These are phyloP conservation scores for Watsonalla cultraria DNA, from an alignment of 2,888 invertebrate species.

Conservation along the genomic window DNA sequence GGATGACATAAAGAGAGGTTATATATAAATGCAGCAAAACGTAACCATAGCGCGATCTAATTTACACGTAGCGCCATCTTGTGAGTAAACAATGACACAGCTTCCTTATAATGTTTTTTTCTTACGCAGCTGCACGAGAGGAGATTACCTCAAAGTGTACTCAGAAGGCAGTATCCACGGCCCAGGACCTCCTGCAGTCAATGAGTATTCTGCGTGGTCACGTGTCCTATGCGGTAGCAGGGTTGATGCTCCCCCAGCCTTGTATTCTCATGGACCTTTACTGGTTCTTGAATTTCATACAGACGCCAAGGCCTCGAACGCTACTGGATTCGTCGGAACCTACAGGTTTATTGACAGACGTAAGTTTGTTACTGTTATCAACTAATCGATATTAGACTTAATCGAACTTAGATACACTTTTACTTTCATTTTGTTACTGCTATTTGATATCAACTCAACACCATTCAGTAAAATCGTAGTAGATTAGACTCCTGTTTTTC, in stretches of 20 bases:
- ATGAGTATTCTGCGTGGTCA: constrained; percentile 88
- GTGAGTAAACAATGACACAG: too few relatives aligned
- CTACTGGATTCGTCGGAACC: constrained; percentile 85
- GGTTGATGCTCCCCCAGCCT: constrained; percentile 83
- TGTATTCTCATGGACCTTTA: constrained; percentile 86
- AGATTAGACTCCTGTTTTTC: too few relatives aligned
- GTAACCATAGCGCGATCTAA: too few relatives aligned
- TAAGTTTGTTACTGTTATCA: constrained; percentile 63
- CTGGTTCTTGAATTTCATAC: constrained; percentile 86
- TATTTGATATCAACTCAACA: too few relatives aligned
- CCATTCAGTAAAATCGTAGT: too few relatives aligned
- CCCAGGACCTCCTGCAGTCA: constrained; percentile 82
- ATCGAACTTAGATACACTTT: too few relatives aligned
- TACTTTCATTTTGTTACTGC: too few relatives aligned
- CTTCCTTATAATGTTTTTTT: background rate
- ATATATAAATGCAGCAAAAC: too few relatives aligned
- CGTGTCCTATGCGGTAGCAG: constrained; percentile 84
- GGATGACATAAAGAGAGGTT: too few relatives aligned
- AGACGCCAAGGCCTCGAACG: constrained; percentile 67
- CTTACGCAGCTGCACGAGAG: constrained; percentile 82
- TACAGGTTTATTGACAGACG: constrained; percentile 88
- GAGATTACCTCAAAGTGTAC: constrained; percentile 88
- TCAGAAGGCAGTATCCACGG: constrained; percentile 86
- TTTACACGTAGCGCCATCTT: too few relatives aligned
- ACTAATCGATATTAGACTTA: constrained; percentile 6